phyloP scores from a whole-genome alignment of 2,797 vertebrate genomes.

The Aselliscus stoliczkanus region DNA sequence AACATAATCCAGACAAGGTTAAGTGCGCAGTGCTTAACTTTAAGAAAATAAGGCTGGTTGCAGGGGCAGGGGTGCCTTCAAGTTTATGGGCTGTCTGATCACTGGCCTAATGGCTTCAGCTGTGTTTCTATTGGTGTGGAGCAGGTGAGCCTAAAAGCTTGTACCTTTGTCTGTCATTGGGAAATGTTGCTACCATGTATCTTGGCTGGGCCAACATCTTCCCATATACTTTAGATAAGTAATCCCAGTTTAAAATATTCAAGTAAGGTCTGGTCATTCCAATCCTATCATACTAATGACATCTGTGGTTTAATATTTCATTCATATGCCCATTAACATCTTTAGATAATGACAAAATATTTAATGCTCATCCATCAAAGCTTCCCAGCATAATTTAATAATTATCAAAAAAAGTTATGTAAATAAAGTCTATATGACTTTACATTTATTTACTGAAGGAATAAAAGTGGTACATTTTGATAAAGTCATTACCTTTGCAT shows the following conservation, averaged over 20 bases:
- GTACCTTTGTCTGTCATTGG: background rate
- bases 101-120: background rate
- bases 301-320: background rate
- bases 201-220: background rate
- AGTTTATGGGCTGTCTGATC: background rate
- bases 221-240: background rate
- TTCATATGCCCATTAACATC: background rate
- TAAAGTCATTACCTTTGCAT: slow-evolving; percentile 64
- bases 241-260: background rate
- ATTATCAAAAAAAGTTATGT: background rate
- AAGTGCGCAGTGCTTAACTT: background rate
- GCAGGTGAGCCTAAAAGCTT: background rate
- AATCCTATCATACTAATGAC: background rate
- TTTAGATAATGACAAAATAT: background rate
- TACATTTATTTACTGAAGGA: background rate
- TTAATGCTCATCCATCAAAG: background rate
- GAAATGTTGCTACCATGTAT: background rate
- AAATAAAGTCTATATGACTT: background rate
- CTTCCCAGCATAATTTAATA: background rate
- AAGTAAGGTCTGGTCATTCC: background rate
- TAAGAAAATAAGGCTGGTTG: background rate
- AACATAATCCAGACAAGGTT: background rate
- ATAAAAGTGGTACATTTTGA: background rate
- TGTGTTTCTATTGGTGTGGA: background rate
- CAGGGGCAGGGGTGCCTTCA: background rate